These are phyloP conservation scores for Thamnophis elegans DNA, from an alignment of 2,797 vertebrate genomes.

Conservation along the genomic window DNA sequence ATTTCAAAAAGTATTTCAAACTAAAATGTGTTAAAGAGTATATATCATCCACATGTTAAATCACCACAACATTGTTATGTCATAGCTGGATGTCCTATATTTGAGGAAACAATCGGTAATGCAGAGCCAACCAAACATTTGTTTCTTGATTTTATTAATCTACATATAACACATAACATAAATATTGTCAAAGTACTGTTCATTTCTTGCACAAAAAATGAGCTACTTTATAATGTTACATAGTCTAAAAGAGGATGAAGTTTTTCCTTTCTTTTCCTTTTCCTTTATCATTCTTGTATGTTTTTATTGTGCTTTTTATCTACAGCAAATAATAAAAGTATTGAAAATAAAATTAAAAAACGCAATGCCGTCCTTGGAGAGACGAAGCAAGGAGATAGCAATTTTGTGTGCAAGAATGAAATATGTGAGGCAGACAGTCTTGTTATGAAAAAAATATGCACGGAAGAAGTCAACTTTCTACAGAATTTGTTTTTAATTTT, in stretches of 20 bases:
- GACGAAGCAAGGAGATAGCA: not conserved
- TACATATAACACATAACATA: not conserved
- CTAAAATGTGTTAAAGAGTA: not conserved
- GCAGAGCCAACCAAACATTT: not conserved
- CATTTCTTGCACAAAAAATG: not conserved
- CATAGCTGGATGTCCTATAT: not conserved
- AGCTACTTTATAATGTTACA: not conserved
- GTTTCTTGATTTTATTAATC: not conserved
- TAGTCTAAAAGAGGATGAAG: not conserved
- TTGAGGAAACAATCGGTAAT: not conserved
- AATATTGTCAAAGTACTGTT: not conserved
- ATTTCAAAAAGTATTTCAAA: not conserved
- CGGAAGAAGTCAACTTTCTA: not conserved
- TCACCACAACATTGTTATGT: not conserved
- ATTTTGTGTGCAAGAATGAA: not conserved
- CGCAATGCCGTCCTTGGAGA: not conserved
- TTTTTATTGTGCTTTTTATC: not conserved
- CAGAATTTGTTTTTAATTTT: not conserved
- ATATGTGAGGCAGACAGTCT: not conserved
- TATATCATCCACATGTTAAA: not conserved
- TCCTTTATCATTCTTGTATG: not conserved
- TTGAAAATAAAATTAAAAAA: not conserved
- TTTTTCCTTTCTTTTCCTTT: not conserved
- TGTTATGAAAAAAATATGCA: not conserved
- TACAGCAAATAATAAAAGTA: not conserved